Base-by-base conservation (phyloP, 2,797 vertebrate species). In the Melanotaenia trifasciata region DNA sequence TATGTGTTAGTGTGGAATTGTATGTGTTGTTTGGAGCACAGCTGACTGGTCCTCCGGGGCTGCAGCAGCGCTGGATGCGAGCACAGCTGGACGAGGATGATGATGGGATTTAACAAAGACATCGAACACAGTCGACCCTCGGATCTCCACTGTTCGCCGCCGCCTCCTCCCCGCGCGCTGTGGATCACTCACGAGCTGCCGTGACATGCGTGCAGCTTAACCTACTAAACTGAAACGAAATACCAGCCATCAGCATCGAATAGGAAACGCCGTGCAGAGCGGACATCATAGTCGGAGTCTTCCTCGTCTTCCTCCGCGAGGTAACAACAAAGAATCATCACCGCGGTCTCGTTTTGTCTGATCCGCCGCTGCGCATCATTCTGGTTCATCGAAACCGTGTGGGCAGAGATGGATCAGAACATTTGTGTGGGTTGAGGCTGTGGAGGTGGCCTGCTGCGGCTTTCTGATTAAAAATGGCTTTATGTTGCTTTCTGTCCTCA, bases 1-100 rank as follows among this genome's bases (percentile, higher is more conserved):
- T 43, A 22, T 50, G n/a, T 51, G 75, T 87, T 87, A 75, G 54
- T 84, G 4, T 72, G 80, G 73, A 81, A 70, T 74, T 14, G 53
- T 47, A 38, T 84, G 4, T 74, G 77, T 2, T 5, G 0, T 11
- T 3, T 26, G 22, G 54, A 32, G n/a, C 28, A 67, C 11, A 45
- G 50, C 59, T 63, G 69, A 63, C 61, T 63, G 69, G 60, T 77
- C 47, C 69, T 76, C 20, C 2, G 53, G 28, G 73, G 53, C 63
- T 62, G 59, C 59, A 67, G 45, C 59, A 59, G 67, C 63, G 65
- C 51, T 68, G 32, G 45, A 20, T 51, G 35, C 20, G 33, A 22
- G 45, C 50, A 53, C 50, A 53, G 50, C 50, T 53, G 47, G 64
- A 71, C 45, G 75, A 50, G 65, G 24, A 68, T 65, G 72, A 65